Base-by-base conservation (phyloP, 2,113 vertebrate genomes). In the Lophura nycthemera region DNA sequence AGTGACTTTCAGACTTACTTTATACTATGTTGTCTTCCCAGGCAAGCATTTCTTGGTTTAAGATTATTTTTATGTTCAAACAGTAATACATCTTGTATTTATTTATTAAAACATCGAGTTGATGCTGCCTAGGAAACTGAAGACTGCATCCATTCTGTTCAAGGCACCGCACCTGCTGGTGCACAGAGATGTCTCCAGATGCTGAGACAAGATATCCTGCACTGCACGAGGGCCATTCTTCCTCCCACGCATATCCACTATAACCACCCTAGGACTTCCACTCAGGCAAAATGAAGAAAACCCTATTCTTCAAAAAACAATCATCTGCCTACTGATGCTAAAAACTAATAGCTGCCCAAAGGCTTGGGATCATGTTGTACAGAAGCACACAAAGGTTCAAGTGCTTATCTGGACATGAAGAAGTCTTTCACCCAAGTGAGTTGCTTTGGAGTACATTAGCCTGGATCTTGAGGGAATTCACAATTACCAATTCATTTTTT, bases 1-100 rank as follows among this genome's bases (percentile, higher is more conserved):
- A 97, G 93, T 88, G 92, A 96, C 91, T 96, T 97, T 94, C 91
- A 94, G 82, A 88, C 87, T 97, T 52, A 43, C 93, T 97, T 95
- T 81, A 63, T 91, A 93, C 96, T 94, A 95, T 11, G 40, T 94
- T 97, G 96, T 96, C 87, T 89, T 89, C 89, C 76, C 66, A 83
- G 86, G 52, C 59, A 79, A 85, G 71, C 10, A 3, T 88, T 95
- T 96, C 77, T 75, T 89, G 84, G 67, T 92, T 61, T 66, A 64
- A 79, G 91, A 89, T 94, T 93, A 78, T 91, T 90, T 96, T 96
- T 96, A 77, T 85, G 69, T 84, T 95, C 92, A 66, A 95, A 56
- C 78, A 93, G 72, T 78, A 88, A 95, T 73, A 76, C 79, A 36
- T 71, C 17, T 30, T 27, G 7, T 52, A 52, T 52, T 54, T 32